Evolutionary conservation across 2,113 vertebrate genomes (phyloP), one percentile per base, ranked within the genome.

Genomic region (Megalops atlanticus): DNA sequence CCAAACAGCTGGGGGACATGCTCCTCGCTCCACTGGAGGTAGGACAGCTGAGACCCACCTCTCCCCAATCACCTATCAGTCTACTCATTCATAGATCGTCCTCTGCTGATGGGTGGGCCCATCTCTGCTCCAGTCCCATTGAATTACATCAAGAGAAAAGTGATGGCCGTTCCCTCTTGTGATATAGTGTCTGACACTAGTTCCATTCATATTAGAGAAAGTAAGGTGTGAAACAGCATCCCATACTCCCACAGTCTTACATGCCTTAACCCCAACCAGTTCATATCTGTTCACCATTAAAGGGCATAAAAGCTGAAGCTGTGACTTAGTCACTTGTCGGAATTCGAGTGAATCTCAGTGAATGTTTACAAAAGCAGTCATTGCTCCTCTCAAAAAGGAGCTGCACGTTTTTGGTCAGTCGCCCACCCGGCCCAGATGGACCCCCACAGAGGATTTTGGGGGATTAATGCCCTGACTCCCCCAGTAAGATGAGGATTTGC

Each of bases 1-100:
- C 97, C 0, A 98, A 95, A 83, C 98, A 99, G 58, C 93, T 99
- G 21, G 97, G 94, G 81, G 95, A 95, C 73, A 99, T 99, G 83
- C 88, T 99, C 49, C 96, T 95, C 89, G 90, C 92, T 2, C 98
- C 97, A 0, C 87, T 99, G 35, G 96, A 99, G 96, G 98, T 98
- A 89, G 74, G 36, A 18, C 43, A 24, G 27, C 11, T 31, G n/a
- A n/a, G n/a, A 5, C 27, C 38, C 39, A 2, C 8, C 3, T 27
- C 10, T 5, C 7, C 27, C 36, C 76, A 15, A 1, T n/a, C 38
- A n/a, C 3, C 71, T 36, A 21, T 14, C 40, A 27, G 40, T n/a
- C 11, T 43, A n/a, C 24, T 64, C 58, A 24, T 31, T 31, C n/a
- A 31, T 0, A 31, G n/a, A 64, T 24, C 7, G 43, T 31, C 2